These are phyloP conservation scores for Petroica traversi DNA, from an alignment of 2,113 vertebrate species.

Conservation along the genomic window DNA sequence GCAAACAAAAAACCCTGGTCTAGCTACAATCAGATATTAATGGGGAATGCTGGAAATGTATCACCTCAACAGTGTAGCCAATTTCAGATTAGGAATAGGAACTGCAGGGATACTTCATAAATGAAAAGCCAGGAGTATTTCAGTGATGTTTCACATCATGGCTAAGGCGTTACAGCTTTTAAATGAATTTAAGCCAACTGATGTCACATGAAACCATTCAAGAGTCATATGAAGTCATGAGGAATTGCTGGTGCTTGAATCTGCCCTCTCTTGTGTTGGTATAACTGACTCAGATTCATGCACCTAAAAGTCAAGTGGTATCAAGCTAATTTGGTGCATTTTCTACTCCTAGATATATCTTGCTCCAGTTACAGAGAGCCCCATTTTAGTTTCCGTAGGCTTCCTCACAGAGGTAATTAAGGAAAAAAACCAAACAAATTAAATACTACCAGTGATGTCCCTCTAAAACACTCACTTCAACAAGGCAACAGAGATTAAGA, in stretches of 20 bases:
- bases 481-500: not conserved
- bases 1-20: not conserved
- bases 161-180: not conserved
- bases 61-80: not conserved
- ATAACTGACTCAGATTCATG: not conserved
- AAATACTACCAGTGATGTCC: not conserved
- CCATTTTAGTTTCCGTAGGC: not conserved
- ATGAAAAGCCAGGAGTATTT: not conserved
- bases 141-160: not conserved
- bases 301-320: not conserved
- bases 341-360: not conserved
- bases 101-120: not conserved
- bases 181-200: not conserved
- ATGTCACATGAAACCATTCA: not conserved
- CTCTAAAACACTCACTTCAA: not conserved
- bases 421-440: not conserved
- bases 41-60: not conserved
- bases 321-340: not conserved
- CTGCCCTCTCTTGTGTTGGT: not conserved
- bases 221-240: not conserved
- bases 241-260: not conserved
- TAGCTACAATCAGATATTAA: not conserved
- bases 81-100: not conserved
- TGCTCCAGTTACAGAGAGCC: not conserved
- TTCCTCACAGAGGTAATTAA: not conserved